phyloP scores from a whole-genome alignment of 2,113 vertebrate genomes.

The Felis chaus region DNA sequence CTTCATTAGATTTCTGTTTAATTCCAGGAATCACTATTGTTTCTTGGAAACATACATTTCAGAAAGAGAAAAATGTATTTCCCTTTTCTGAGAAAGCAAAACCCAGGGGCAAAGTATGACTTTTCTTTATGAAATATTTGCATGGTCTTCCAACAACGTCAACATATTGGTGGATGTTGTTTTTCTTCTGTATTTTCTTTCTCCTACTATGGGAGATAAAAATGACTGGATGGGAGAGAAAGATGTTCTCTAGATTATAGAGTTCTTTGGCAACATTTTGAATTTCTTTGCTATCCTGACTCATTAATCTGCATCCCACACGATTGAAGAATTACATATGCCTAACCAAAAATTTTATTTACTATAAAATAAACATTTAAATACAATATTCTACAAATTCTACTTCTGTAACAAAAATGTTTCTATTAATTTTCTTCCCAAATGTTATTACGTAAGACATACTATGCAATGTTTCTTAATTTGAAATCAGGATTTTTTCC shows the following conservation, averaged over 20 bases:
- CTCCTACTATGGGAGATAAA: background rate
- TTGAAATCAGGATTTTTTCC: background rate
- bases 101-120: background rate
- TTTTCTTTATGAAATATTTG: constrained; percentile 29
- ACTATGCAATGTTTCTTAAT: background rate
- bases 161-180: background rate
- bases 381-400: background rate
- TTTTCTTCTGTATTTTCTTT: background rate
- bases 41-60: constrained; percentile 26
- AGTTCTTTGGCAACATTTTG: background rate
- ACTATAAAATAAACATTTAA: background rate
- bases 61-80: background rate
- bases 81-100: constrained; percentile 11
- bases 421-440: background rate
- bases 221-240: background rate
- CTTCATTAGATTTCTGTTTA: background rate
- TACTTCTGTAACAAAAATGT: background rate
- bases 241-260: background rate
- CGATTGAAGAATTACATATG: background rate
- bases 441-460: background rate
- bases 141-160: background rate
- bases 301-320: background rate
- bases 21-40: background rate
- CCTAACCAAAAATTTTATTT: background rate
- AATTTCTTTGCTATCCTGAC: background rate